phyloP scores from a whole-genome alignment of 23 tunicate species.

The Aplidium turbinatum region DNA sequence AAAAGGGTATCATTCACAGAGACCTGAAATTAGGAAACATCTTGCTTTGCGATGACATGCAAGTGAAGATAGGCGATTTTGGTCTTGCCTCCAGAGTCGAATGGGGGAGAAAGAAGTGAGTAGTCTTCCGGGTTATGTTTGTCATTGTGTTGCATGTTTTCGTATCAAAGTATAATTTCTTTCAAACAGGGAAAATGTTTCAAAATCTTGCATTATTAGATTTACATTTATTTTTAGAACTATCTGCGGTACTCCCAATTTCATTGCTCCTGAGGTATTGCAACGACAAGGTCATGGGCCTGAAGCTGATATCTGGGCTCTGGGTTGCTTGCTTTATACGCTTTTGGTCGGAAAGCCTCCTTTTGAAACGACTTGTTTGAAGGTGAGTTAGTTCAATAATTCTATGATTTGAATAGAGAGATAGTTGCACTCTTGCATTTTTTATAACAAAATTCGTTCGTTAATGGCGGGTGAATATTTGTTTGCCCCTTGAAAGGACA shows the following conservation, averaged over 20 bases:
- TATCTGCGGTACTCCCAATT: slow-evolving; percentile 99
- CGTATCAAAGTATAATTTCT: background rate
- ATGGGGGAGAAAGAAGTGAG: slow-evolving; percentile 77
- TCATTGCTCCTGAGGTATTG: slow-evolving; percentile 96
- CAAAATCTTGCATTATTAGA: no score
- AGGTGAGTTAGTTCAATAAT: slow-evolving; percentile 42
- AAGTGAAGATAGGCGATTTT: slow-evolving; percentile 91
- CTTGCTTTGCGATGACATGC: slow-evolving; percentile 63
- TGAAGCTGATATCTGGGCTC: slow-evolving; percentile 96
- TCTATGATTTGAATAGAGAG: no score
- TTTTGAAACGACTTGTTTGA: slow-evolving; percentile 76
- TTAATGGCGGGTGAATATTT: no score
- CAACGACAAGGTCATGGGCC: slow-evolving; percentile 88
- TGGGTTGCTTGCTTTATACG: slow-evolving; percentile 90
- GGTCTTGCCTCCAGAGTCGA: slow-evolving; percentile 84
- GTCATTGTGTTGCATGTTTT: background rate
- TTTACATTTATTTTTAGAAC: slow-evolving; percentile 58
- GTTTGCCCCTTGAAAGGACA: no score
- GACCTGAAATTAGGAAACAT: slow-evolving; percentile 96
- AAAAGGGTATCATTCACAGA: slow-evolving; percentile 89
- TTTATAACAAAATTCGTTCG: no score
- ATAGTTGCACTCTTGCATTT: no score
- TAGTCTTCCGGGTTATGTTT: background rate
- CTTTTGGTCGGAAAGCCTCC: slow-evolving; percentile 90
- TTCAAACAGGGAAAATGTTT: no score